These are phyloP conservation scores for Drosophila oshimai DNA, from an alignment of 1,140 invertebrate genomes.

Conservation along the genomic window DNA sequence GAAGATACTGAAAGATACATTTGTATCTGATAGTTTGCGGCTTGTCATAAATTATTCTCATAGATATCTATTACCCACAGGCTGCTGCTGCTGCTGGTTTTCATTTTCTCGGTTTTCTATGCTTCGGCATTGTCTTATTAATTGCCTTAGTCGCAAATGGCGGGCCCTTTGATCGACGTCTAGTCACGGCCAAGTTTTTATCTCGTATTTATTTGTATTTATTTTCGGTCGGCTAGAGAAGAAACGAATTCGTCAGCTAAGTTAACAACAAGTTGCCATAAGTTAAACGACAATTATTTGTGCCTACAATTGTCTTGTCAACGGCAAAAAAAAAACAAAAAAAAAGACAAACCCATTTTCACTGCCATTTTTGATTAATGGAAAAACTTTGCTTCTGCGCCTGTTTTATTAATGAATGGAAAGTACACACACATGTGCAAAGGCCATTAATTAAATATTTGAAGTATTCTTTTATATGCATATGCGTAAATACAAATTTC, in stretches of 20 bases:
- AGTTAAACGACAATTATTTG: conserved; percentile 60
- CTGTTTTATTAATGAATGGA: conserved; percentile 53
- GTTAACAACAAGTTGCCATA: conserved; percentile 68
- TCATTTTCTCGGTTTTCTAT: neutral
- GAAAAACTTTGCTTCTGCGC: conserved; percentile 45
- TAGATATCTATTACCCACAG: conserved; percentile 43
- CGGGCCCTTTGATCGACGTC: conserved; percentile 60
- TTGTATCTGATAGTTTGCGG: conserved; percentile 58
- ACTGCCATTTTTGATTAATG: conserved; percentile 65
- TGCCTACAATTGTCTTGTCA: conserved; percentile 64
- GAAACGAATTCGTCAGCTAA: conserved; percentile 60
- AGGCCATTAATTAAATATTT: conserved; percentile 69
- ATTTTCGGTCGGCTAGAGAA: conserved; percentile 40
- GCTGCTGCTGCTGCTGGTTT: conserved; percentile 15
- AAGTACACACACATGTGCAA: conserved; percentile 41
- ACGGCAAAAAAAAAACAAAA: too few species aligned
- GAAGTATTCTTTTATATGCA: conserved; percentile 12
- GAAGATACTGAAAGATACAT: conserved; percentile 17
- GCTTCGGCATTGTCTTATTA: conserved; percentile 65
- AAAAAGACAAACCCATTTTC: conserved; percentile 21
- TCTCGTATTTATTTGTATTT: conserved; percentile 57
- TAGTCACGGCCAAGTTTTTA: conserved; percentile 65
- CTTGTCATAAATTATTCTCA: conserved; percentile 71
- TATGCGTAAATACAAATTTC: neutral
- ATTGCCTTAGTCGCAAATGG: conserved; percentile 51